Percentiles rank a stretch among this genome's conserved stretches.
Conservation (phyloP, 2,113 vertebrate species). For the Anas platyrhynchos region DNA sequence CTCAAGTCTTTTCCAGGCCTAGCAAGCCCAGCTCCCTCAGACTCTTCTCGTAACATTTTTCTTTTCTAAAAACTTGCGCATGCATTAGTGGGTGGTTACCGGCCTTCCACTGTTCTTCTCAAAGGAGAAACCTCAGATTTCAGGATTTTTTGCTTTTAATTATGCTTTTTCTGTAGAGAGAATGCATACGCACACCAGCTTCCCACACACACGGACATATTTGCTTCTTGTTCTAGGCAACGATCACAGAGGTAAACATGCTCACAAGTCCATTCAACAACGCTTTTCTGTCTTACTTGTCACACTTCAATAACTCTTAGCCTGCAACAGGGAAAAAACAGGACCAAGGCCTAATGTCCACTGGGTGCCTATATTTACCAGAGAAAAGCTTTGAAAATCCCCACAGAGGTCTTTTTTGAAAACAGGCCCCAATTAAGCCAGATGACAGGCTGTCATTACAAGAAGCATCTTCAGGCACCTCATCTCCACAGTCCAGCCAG, state of each 20-base stretch:
- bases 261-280: not conserved
- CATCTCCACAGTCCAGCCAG: not conserved
- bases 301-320: not conserved
- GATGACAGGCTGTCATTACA: not conserved
- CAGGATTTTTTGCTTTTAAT: not conserved
- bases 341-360: not conserved
- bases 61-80: not conserved
- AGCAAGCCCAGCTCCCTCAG: not conserved
- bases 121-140: not conserved
- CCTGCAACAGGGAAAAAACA: not conserved
- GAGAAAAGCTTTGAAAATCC: not conserved
- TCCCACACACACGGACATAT: not conserved
- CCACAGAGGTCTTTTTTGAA: not conserved
- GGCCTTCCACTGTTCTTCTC: not conserved
- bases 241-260: not conserved
- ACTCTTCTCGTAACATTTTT: not conserved
- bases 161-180: not conserved
- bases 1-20: not conserved
- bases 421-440: not conserved
- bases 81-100: not conserved
- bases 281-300: not conserved
- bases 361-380: not conserved
- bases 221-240: not conserved
- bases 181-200: rapidly evolving
- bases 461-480: not conserved